These are phyloP conservation scores for Centrocercus urophasianus DNA, from an alignment of 2,113 vertebrate genomes.

Conservation along the genomic window DNA sequence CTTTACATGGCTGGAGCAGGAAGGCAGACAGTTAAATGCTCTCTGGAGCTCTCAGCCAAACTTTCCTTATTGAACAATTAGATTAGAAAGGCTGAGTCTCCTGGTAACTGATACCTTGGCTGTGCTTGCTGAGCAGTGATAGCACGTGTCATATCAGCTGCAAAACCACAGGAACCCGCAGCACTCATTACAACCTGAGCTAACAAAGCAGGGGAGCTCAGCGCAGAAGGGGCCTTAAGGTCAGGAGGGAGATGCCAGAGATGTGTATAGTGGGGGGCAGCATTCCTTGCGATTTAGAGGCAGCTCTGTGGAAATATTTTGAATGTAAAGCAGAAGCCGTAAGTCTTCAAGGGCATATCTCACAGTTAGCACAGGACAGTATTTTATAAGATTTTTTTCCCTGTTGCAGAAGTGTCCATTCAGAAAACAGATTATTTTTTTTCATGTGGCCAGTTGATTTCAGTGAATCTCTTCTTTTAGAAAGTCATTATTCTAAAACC, in stretches of 20 bases:
- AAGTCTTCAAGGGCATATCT: background rate
- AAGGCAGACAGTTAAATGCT: background rate
- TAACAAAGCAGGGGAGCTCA: accelerated
- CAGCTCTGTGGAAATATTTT: background rate
- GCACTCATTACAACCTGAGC: background rate
- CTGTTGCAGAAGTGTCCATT: background rate
- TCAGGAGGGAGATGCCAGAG: background rate
- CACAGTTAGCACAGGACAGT: background rate
- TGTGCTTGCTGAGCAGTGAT: background rate
- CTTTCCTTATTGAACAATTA: background rate
- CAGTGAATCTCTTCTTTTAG: background rate
- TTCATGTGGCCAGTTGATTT: background rate
- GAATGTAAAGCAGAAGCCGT: background rate
- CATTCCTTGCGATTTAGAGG: accelerated
- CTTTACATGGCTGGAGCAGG: background rate
- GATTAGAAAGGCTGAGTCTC: background rate
- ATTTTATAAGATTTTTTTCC: background rate
- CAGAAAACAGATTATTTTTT: background rate
- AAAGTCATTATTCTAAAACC: background rate
- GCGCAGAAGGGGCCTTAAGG: background rate
- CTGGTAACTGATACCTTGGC: background rate
- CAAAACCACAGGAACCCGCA: background rate
- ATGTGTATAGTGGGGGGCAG: accelerated
- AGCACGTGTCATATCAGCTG: background rate
- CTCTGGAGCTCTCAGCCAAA: background rate